phyloP scores from a whole-genome alignment of 1,140 invertebrate genomes.

The Drosophila obscura region DNA sequence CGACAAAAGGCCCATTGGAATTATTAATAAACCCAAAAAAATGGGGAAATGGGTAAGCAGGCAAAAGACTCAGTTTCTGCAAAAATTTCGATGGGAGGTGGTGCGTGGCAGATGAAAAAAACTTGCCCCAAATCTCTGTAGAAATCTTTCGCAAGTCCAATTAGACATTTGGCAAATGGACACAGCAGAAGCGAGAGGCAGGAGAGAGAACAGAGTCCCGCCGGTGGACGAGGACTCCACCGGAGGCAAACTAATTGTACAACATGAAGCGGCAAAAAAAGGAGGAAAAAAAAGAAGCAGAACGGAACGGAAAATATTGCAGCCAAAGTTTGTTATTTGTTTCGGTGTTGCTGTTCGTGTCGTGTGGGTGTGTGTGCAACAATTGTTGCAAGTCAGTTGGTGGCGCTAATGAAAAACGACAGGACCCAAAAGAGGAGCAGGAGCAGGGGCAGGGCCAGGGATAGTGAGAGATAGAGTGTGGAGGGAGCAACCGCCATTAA shows the following conservation, averaged over 20 bases:
- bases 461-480: not conserved
- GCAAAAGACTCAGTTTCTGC: not conserved
- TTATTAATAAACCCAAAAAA: slow-evolving; percentile 46
- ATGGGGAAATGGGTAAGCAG: not conserved
- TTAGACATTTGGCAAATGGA: slow-evolving; percentile 80
- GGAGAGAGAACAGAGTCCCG: slow-evolving; percentile 22
- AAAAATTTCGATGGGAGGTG: not conserved
- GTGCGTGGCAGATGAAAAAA: slow-evolving; percentile 35
- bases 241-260: slow-evolving; percentile 72
- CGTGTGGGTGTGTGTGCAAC: slow-evolving; percentile 43
- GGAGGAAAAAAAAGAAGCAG: not conserved
- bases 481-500: slow-evolving; percentile 57
- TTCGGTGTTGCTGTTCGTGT: slow-evolving; percentile 6
- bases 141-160: slow-evolving; percentile 81
- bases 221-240: slow-evolving; percentile 15
- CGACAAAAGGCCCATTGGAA: slow-evolving; percentile 4
- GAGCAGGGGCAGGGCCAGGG: slow-evolving; percentile 1
- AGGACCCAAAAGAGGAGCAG: slow-evolving; percentile 18
- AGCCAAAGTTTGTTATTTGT: slow-evolving; percentile 62
- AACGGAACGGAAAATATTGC: slow-evolving; percentile 58
- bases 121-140: slow-evolving; percentile 74
- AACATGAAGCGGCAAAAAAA: slow-evolving; percentile 76
- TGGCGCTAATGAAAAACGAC: slow-evolving; percentile 76
- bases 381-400: slow-evolving; percentile 82
- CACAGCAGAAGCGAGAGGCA: slow-evolving; percentile 46